Conservation (phyloP, 2,797 vertebrate species). For the Novumbra hubbsi region DNA sequence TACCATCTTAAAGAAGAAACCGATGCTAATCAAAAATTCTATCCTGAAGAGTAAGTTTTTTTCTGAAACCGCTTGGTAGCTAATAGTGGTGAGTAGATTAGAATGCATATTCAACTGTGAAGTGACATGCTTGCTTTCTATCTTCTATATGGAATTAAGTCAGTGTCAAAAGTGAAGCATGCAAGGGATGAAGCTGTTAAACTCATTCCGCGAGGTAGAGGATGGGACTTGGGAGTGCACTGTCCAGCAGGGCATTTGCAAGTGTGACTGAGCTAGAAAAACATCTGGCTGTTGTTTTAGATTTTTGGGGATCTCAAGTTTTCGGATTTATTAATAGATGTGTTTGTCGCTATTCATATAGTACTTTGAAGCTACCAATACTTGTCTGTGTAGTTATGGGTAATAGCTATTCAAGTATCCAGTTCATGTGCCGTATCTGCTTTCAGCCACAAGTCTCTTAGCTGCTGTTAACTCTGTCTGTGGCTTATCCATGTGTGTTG, state of each 20-base stretch:
- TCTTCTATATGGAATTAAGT: no score
- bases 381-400: no score
- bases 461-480: not conserved
- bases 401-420: no score
- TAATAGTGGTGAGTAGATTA: conserved; percentile 12
- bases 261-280: no score
- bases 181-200: no score
- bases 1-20: conserved; percentile 83
- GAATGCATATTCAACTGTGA: conserved; percentile 6
- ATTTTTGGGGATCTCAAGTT: not conserved
- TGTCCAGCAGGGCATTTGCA: no score
- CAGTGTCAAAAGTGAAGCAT: no score
- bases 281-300: no score
- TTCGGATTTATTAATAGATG: conserved; percentile 2
- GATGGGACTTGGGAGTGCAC: no score
- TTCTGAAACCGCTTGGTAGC: conserved; percentile 14
- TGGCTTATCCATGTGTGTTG: not conserved
- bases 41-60: conserved; percentile 74
- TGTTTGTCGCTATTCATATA: not conserved
- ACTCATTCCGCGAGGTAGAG: no score
- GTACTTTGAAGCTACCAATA: not conserved
- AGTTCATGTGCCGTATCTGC: no score
- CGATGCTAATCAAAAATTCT: conserved; percentile 79
- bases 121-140: conserved; percentile 4
- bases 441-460: not conserved